Conservation (phyloP, 2,113 vertebrate genomes). For the Phylloscopus trochiloides region DNA sequence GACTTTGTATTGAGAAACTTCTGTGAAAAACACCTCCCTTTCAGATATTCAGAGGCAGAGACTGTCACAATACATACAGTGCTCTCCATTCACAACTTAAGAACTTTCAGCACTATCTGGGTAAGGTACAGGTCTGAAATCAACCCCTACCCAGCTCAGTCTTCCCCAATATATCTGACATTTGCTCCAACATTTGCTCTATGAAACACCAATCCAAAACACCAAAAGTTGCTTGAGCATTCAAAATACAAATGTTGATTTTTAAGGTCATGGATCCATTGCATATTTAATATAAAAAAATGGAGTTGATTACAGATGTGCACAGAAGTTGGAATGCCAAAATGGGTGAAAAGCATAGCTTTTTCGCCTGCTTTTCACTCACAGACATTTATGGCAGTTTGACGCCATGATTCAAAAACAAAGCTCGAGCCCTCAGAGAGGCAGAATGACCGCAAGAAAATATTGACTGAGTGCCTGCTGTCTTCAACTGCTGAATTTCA, state of each 20-base stretch:
- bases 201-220: not conserved
- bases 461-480: conserved; percentile 45
- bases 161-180: not conserved
- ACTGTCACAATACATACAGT: not conserved
- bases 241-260: not conserved
- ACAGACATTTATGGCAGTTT: not conserved
- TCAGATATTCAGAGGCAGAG: not conserved
- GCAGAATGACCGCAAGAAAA: conserved; percentile 45
- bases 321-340: not conserved
- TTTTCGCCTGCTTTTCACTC: not conserved
- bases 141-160: not conserved
- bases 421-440: not conserved
- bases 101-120: not conserved
- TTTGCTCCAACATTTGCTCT: not conserved
- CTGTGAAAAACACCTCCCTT: not conserved
- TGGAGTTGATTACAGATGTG: not conserved
- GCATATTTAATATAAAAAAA: not conserved
- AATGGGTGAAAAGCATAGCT: not conserved
- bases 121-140: not conserved
- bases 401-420: not conserved
- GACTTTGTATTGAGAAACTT: not conserved
- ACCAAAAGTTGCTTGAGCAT: not conserved
- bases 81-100: not conserved
- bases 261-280: not conserved
- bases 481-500: conserved; percentile 18